Conservation (phyloP, 2,113 vertebrate species). For the Salminus brasiliensis region DNA sequence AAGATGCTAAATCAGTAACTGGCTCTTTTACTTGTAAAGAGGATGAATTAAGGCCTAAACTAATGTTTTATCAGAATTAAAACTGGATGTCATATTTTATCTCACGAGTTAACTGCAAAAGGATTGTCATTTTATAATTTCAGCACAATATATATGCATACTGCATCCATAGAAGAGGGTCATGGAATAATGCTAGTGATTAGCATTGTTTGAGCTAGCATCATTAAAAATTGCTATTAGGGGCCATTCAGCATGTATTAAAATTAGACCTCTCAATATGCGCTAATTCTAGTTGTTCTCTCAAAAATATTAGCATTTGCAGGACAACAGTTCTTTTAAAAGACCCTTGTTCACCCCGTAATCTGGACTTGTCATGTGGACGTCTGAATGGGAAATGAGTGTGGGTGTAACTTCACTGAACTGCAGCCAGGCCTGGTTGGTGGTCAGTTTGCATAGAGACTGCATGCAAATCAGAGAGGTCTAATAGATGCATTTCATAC, state of each 20-base stretch:
- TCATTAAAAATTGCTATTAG: too few relatives aligned
- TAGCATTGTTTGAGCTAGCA: too few relatives aligned
- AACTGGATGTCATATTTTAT: too few relatives aligned
- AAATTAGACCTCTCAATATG: background rate
- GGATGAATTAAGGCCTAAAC: too few relatives aligned
- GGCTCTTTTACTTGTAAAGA: too few relatives aligned
- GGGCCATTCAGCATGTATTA: background rate
- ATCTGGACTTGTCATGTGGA: background rate
- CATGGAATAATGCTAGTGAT: too few relatives aligned
- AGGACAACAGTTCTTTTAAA: background rate
- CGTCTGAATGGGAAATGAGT: background rate
- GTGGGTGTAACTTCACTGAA: background rate
- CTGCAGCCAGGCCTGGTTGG: background rate
- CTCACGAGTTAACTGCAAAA: too few relatives aligned
- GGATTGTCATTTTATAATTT: too few relatives aligned
- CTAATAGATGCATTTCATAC: background rate
- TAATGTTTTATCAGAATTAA: too few relatives aligned
- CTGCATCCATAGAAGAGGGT: too few relatives aligned
- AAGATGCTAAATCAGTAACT: too few relatives aligned
- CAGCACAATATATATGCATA: too few relatives aligned
- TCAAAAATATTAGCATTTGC: background rate
- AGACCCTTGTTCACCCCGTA: background rate
- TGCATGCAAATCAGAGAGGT: constrained; percentile 42
- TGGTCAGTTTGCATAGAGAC: constrained; percentile 50
- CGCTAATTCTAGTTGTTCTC: background rate